Conservation (phyloP, 2,113 vertebrate species). For the Dicaeum eximium region DNA sequence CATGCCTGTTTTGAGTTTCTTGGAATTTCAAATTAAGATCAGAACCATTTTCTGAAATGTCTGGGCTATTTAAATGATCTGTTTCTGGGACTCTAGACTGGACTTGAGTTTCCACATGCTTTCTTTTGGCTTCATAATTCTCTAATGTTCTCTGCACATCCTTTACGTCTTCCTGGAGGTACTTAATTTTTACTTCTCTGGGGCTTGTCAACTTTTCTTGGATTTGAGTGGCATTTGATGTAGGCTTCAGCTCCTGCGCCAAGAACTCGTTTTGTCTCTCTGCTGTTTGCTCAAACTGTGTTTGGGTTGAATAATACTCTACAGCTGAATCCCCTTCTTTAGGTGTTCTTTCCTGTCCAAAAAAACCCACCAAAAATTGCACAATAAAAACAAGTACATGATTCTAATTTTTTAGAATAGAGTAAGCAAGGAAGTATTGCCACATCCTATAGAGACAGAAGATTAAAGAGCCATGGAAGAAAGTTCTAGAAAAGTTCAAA, state of each 20-base stretch:
- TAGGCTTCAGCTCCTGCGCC: conserved; percentile 30
- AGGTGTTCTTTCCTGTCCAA: conserved; percentile 64
- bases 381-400: neutral
- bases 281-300: conserved; percentile 71
- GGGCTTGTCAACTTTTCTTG: conserved; percentile 32
- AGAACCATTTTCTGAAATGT: conserved; percentile 79
- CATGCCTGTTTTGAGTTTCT: conserved; percentile 79
- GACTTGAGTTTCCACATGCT: conserved; percentile 74
- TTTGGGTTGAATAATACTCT: conserved; percentile 80
- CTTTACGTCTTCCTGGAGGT: conserved; percentile 79
- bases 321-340: conserved; percentile 69
- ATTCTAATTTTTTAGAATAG: neutral
- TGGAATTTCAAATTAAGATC: conserved; percentile 81
- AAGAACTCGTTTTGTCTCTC: conserved; percentile 39
- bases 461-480: neutral
- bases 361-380: neutral
- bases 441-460: neutral
- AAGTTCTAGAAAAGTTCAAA: neutral
- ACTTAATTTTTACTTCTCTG: conserved; percentile 69
- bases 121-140: conserved; percentile 78
- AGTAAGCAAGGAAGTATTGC: neutral
- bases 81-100: conserved; percentile 54
- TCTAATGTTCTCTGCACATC: conserved; percentile 76
- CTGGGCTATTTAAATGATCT: conserved; percentile 52
- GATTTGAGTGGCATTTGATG: neutral